These are phyloP conservation scores for Acanthornis magna DNA, from an alignment of 2,797 vertebrate species.

Conservation along the genomic window DNA sequence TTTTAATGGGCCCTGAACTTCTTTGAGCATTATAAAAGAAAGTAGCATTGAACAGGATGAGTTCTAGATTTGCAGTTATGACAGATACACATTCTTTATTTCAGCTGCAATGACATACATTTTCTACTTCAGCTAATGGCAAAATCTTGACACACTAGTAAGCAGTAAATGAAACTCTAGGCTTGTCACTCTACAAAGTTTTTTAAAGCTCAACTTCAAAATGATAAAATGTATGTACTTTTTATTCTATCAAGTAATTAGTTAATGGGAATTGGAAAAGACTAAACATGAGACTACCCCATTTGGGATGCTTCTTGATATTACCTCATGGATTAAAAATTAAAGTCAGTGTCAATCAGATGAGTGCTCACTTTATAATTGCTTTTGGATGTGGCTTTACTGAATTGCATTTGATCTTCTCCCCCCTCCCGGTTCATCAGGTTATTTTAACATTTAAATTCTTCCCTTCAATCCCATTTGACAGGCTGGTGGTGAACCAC, in stretches of 20 bases:
- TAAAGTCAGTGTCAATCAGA: not conserved
- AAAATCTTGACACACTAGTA: not conserved
- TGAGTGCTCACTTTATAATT: not conserved
- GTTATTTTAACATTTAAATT: not conserved
- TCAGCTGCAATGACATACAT: not conserved
- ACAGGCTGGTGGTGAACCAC: not conserved
- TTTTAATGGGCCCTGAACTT: not conserved
- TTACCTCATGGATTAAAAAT: not conserved
- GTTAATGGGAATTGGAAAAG: not conserved
- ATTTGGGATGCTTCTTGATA: not conserved
- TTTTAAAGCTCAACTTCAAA: not conserved
- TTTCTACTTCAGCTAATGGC: not conserved
- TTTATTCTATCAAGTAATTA: not conserved
- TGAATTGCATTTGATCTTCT: not conserved
- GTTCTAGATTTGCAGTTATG: not conserved
- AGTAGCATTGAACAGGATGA: not conserved
- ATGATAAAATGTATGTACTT: not conserved
- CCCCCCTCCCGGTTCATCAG: rapidly evolving
- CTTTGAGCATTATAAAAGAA: not conserved
- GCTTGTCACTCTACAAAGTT: not conserved
- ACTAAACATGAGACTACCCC: not conserved
- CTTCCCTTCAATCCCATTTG: not conserved
- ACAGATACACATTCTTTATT: not conserved
- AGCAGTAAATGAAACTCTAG: not conserved
- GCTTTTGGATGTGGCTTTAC: not conserved